Conservation (phyloP, 2,797 vertebrate species). For the Rhadinocentrus ornatus region DNA sequence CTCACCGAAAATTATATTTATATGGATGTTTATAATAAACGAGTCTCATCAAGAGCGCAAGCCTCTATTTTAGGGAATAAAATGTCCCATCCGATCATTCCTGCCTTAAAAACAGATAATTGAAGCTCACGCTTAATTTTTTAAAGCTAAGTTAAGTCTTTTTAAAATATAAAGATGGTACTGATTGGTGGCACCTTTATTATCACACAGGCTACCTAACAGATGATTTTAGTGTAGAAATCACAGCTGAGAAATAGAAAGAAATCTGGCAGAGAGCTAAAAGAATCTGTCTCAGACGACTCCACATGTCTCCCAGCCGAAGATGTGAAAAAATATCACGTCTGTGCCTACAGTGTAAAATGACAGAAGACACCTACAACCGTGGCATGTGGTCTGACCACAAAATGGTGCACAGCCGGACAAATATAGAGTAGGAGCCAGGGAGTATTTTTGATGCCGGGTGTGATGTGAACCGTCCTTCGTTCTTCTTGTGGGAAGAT, state of each 20-base stretch:
- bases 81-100: conserved; percentile 17
- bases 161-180: conserved; percentile 56
- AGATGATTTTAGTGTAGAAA: conserved; percentile 56
- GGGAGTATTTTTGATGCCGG: conserved; percentile 40
- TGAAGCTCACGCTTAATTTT: conserved; percentile 59
- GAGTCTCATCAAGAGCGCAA: background rate
- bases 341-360: conserved; percentile 24
- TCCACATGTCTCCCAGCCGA: conserved; percentile 18
- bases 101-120: conserved; percentile 37
- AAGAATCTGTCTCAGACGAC: conserved; percentile 52
- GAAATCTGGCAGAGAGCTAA: conserved; percentile 57
- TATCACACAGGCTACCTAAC: conserved; percentile 58
- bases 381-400: conserved; percentile 30
- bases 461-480: conserved; percentile 36
- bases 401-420: conserved; percentile 30
- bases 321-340: conserved; percentile 10
- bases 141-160: conserved; percentile 54
- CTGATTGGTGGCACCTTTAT: conserved; percentile 64
- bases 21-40: background rate
- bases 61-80: conserved; percentile 18
- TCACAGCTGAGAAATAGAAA: conserved; percentile 60
- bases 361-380: conserved; percentile 52
- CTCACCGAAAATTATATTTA: background rate
- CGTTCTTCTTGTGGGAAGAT: conserved; percentile 27
- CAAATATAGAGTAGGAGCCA: conserved; percentile 33